phyloP scores from a whole-genome alignment of 2,797 vertebrate species.

The Anguilla marmorata region DNA sequence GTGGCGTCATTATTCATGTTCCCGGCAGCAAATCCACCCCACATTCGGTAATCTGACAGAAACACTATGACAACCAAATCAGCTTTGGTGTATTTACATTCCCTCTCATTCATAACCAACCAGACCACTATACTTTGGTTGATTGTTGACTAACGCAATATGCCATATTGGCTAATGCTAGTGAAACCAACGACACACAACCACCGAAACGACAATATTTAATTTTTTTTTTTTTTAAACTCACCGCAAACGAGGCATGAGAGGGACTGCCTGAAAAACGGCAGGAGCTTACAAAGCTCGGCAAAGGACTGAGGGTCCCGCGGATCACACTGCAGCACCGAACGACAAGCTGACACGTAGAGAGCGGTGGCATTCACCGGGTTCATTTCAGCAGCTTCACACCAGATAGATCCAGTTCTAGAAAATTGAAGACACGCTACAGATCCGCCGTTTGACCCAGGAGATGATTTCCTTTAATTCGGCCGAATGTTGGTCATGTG shows the following conservation, averaged over 20 bases:
- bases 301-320: conserved; percentile 90
- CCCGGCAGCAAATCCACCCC: neutral
- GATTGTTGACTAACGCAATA: neutral
- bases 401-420: conserved; percentile 70
- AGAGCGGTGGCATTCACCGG: conserved; percentile 98
- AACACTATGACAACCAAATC: neutral
- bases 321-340: conserved; percentile 97
- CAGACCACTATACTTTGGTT: neutral
- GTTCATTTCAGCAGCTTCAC: conserved; percentile 92
- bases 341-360: conserved; percentile 96
- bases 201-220: conserved; percentile 10
- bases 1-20: conserved; percentile 7
- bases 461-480: conserved; percentile 33
- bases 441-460: conserved; percentile 33
- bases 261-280: conserved; percentile 95
- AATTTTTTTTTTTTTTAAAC: conserved; percentile 43
- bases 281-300: conserved; percentile 93
- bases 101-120: neutral
- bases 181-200: neutral
- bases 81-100: neutral
- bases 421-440: conserved; percentile 46
- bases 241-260: conserved; percentile 96
- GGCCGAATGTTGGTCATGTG: conserved; percentile 35
- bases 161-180: neutral
- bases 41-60: neutral